These are phyloP conservation scores for Eleutherodactylus coqui DNA, from an alignment of 2,797 vertebrate species.

Conservation along the genomic window DNA sequence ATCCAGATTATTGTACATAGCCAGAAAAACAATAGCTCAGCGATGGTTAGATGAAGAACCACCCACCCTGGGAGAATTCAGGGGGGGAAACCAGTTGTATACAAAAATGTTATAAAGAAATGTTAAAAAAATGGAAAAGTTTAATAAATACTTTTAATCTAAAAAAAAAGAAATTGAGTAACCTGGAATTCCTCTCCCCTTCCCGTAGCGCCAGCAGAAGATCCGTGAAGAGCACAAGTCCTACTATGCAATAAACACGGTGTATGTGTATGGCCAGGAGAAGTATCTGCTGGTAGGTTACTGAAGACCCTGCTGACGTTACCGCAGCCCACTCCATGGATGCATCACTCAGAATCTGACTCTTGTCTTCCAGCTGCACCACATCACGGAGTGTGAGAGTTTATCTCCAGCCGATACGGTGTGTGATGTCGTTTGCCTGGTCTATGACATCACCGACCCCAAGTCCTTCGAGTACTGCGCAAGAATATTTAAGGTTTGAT, in stretches of 20 bases:
- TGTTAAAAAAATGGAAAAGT: no score
- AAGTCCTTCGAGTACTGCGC: conserved; percentile 95
- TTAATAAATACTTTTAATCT: no score
- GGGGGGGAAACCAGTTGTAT: no score
- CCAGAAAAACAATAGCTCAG: no score
- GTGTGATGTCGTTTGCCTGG: conserved; percentile 94
- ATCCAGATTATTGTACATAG: no score
- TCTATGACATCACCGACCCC: conserved; percentile 92
- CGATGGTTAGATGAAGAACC: no score
- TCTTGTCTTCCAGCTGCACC: conserved; percentile 82
- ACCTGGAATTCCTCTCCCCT: conserved; percentile 66
- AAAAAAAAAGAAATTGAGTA: no score
- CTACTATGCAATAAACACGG: conserved; percentile 93
- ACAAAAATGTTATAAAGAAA: no score
- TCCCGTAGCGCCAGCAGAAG: conserved; percentile 84
- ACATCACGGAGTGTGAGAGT: conserved; percentile 90
- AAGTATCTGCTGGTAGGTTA: conserved; percentile 94
- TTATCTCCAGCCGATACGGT: conserved; percentile 85
- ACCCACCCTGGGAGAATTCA: no score
- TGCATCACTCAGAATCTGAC: conserved; percentile 18
- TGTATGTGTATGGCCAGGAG: conserved; percentile 97
- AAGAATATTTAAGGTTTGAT: conserved; percentile 92
- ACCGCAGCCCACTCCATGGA: not conserved
- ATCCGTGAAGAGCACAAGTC: conserved; percentile 94
- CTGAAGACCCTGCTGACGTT: no score